Evolutionary conservation across 2,113 vertebrate species (phyloP), one percentile per base, ranked within the genome.

Genomic region (Nothocercus nigrocapillus): DNA sequence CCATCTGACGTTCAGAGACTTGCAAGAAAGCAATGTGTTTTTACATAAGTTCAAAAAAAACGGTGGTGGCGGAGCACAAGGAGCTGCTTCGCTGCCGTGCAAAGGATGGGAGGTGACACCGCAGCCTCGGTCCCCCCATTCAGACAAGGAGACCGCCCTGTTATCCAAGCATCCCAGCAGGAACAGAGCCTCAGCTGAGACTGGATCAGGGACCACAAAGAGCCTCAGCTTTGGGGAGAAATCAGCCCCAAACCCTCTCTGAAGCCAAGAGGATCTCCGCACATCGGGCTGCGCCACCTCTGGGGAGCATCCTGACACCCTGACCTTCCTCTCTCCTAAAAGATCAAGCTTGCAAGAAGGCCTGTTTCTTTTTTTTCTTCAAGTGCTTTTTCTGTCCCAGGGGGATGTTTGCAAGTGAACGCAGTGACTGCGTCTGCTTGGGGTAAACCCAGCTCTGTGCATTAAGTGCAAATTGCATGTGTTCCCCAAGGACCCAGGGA

Each of bases 21-120:
- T 95, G 84, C 72, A 94, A 96, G 94, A 93, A 93, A 96, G 56
- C 96, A 96, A 89, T 78, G 78, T 91, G 82, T 88, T 97, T 94
- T 81, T 44, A 93, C 81, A 84, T 18, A 25, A 32, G 88, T 78
- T 73, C 3, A 28, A 51, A 42, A 66, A 42, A 42, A 10, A 17
- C 0, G 2, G 47, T 56, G 62, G 75, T 68, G 78, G 88, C 74
- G n/a, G 70, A 92, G 86, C 40, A 10, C 8, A 9, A 82, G 68
- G 89, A 82, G 58, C 53, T 78, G 88, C 42, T 45, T 69, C 72
- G 38, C 66, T 0, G 4, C 28, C 2, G 13, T 53, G 3, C 18
- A 3, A 62, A 54, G 81, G 59, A 73, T n/a, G 9, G 0, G 7
- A 2, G 4, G 13, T 7, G 34, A 34, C 56, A 27, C 82, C 2